Conservation (phyloP, 2,113 vertebrate species). For the Puffinus mauretanicus region DNA sequence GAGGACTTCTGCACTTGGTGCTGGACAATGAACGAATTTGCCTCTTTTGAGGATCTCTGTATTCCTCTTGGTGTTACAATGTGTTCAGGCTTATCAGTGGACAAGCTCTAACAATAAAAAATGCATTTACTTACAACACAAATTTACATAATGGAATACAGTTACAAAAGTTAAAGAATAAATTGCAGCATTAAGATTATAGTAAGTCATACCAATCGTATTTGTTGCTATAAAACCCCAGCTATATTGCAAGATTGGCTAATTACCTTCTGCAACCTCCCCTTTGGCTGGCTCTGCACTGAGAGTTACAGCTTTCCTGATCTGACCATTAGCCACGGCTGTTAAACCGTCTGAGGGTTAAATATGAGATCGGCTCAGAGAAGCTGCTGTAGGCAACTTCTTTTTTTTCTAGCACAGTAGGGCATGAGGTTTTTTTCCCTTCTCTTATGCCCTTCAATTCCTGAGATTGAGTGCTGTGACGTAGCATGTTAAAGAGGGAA, state of each 20-base stretch:
- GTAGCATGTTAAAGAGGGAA: neutral
- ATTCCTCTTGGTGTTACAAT: neutral
- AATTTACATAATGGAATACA: neutral
- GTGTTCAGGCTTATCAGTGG: neutral
- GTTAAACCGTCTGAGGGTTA: neutral
- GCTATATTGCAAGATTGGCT: neutral
- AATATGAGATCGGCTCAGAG: neutral
- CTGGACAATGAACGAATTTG: neutral
- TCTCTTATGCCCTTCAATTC: neutral
- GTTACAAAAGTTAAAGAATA: neutral
- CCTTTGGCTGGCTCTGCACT: neutral
- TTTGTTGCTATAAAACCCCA: neutral
- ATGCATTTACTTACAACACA: neutral
- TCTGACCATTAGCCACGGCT: neutral
- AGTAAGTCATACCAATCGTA: neutral
- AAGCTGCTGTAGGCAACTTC: neutral
- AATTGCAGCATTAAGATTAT: neutral
- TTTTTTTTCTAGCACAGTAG: neutral
- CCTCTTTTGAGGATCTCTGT: neutral
- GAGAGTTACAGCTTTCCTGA: neutral
- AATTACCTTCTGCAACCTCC: conserved; percentile 11
- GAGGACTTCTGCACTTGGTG: neutral
- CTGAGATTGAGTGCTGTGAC: neutral
- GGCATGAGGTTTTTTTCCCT: neutral
- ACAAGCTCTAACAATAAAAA: neutral